Conservation (phyloP, 1,140 invertebrate species). For the Plutomurus gul region DNA sequence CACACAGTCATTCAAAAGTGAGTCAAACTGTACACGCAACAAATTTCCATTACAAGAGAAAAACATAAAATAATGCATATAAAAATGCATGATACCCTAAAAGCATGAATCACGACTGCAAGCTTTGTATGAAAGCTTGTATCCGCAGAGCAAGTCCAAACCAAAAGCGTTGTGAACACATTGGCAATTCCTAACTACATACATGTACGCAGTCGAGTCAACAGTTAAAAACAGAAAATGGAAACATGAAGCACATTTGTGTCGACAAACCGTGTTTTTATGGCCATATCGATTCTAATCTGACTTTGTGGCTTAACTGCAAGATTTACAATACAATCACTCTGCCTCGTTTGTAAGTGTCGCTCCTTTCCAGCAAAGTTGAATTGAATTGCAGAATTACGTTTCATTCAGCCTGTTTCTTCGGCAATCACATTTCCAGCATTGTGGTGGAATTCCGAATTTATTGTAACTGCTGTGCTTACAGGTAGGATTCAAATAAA, state of each 20-base stretch:
- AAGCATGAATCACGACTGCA: no score
- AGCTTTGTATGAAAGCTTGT: no score
- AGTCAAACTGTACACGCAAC: not conserved
- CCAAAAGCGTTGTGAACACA: no score
- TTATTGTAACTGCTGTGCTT: no score
- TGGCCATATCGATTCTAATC: slow-evolving; percentile 24
- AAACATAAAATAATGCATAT: not conserved
- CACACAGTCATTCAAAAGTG: no score
- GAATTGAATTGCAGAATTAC: no score
- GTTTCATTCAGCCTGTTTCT: no score
- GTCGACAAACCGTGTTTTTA: slow-evolving; percentile 7
- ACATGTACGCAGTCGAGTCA: not conserved
- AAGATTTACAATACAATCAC: slow-evolving; percentile 22
- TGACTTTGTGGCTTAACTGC: not conserved
- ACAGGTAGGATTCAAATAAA: no score
- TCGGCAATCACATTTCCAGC: no score
- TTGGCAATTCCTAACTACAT: not conserved
- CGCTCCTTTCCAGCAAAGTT: not conserved
- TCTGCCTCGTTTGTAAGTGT: not conserved
- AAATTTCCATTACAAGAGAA: not conserved
- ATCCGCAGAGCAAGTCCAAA: no score
- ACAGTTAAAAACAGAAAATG: not conserved
- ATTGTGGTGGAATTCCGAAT: no score
- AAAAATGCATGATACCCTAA: not conserved
- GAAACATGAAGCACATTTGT: not conserved